Conservation (phyloP, 2,113 vertebrate species). For the Acanthochromis polyacanthus region DNA sequence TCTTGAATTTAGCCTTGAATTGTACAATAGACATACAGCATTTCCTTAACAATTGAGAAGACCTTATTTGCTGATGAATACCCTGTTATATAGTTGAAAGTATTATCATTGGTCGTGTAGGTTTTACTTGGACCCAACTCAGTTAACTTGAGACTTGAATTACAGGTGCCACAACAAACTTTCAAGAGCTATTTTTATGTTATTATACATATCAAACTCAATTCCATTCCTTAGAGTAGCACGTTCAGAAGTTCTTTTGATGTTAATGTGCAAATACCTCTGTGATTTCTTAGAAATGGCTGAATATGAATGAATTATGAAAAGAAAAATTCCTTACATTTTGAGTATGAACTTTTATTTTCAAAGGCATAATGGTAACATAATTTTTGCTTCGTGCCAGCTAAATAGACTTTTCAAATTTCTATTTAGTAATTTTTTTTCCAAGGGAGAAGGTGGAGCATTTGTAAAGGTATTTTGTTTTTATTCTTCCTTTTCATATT, state of each 20-base stretch:
- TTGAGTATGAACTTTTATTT: constrained; percentile 1
- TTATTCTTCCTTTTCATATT: background rate
- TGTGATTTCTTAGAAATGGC: constrained; percentile 3
- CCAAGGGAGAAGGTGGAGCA: background rate
- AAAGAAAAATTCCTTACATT: constrained; percentile 15
- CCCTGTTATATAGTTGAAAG: constrained; percentile 1
- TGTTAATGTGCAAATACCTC: constrained; percentile 12
- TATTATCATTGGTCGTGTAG: background rate
- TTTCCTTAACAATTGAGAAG: constrained; percentile 1
- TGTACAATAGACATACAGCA: background rate
- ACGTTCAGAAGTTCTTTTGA: constrained; percentile 37
- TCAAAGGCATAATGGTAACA: background rate
- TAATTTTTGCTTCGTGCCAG: background rate
- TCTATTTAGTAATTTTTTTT: background rate
- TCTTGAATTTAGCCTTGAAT: background rate
- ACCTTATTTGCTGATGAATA: constrained; percentile 10
- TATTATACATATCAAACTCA: constrained; percentile 3
- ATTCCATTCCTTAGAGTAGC: background rate
- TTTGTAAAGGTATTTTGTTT: constrained; percentile 1
- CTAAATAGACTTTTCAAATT: constrained; percentile 16
- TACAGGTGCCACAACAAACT: constrained; percentile 17
- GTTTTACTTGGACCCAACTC: background rate
- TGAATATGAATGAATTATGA: constrained; percentile 22
- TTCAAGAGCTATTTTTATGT: constrained; percentile 4
- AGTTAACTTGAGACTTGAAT: background rate